Percentiles rank a stretch among this genome's conserved stretches.
Evolutionary conservation across 2,113 vertebrate species (phyloP).

Genomic region (Procavia capensis): DNA sequence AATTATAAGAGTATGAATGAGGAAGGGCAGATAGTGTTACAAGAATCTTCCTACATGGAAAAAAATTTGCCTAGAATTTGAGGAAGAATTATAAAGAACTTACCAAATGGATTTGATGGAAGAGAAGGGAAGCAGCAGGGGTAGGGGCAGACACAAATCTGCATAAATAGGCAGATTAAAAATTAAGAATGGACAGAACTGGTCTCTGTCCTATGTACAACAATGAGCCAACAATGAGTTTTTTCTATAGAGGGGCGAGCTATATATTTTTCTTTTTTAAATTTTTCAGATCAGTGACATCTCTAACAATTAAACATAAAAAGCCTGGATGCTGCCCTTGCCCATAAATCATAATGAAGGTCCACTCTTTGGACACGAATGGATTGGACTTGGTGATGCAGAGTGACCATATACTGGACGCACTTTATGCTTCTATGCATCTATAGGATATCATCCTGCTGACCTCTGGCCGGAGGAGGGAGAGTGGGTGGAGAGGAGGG

Average conservation of each 20-base stretch:
- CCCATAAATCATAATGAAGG: too few relatives aligned
- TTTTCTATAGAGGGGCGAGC: neutral
- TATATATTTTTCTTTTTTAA: neutral
- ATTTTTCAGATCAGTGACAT: neutral
- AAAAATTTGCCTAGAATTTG: neutral
- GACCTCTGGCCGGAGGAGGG: too few relatives aligned
- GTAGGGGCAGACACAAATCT: accelerated
- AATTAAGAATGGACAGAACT: neutral
- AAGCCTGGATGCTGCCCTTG: too few relatives aligned
- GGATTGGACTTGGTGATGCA: too few relatives aligned
- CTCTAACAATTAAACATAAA: neutral
- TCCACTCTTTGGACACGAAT: too few relatives aligned
- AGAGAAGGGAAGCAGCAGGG: neutral
- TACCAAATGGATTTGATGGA: neutral
- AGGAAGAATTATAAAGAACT: neutral
- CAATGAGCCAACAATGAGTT: neutral
- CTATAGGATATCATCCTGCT: too few relatives aligned
- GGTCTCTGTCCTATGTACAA: accelerated
- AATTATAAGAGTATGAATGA: neutral
- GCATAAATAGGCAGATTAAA: neutral
- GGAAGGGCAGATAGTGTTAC: neutral
- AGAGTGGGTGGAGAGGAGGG: too few relatives aligned
- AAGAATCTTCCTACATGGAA: neutral
- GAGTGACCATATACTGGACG: too few relatives aligned
- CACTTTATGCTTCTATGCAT: too few relatives aligned